These are phyloP conservation scores for Epinephelus fuscoguttatus DNA, from an alignment of 2,113 vertebrate genomes.

Conservation along the genomic window DNA sequence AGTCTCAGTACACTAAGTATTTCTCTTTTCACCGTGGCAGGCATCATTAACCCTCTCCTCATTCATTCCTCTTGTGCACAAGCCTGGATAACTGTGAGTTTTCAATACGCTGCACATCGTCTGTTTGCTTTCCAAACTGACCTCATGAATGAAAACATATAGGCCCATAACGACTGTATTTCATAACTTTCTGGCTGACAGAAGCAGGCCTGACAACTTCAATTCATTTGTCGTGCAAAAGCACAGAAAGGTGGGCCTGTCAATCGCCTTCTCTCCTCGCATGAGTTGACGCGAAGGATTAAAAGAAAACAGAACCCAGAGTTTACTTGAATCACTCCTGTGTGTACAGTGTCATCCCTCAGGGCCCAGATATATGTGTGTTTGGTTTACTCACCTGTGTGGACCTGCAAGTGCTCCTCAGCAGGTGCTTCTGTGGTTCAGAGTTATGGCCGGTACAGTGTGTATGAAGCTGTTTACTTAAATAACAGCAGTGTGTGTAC, in stretches of 20 bases:
- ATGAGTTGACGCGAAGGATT: constrained; percentile 53
- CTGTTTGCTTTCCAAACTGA: constrained; percentile 69
- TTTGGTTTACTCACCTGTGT: constrained; percentile 73
- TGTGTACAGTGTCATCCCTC: constrained; percentile 43
- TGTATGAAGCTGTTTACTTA: not conserved
- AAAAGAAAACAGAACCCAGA: constrained; percentile 45
- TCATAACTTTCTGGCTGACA: constrained; percentile 51
- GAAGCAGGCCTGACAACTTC: constrained; percentile 44
- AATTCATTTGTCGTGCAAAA: constrained; percentile 51
- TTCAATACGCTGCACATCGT: constrained; percentile 14
- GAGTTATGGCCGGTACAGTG: constrained; percentile 8
- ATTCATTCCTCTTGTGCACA: constrained; percentile 23
- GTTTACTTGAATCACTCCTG: constrained; percentile 51
- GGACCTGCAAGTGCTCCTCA: constrained; percentile 52
- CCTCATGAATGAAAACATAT: constrained; percentile 67
- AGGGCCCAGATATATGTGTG: constrained; percentile 18
- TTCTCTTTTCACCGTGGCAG: constrained; percentile 49
- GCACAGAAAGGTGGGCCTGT: constrained; percentile 55
- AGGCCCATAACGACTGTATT: constrained; percentile 50
- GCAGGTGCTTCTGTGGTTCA: constrained; percentile 63
- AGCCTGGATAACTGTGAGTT: not conserved
- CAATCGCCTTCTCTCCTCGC: constrained; percentile 25
- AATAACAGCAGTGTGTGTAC: constrained; percentile 2
- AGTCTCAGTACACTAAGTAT: constrained; percentile 46
- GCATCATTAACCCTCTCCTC: constrained; percentile 53